Conservation (phyloP, 2,888 invertebrate genomes). For the Rotaria magnacalcarata region DNA sequence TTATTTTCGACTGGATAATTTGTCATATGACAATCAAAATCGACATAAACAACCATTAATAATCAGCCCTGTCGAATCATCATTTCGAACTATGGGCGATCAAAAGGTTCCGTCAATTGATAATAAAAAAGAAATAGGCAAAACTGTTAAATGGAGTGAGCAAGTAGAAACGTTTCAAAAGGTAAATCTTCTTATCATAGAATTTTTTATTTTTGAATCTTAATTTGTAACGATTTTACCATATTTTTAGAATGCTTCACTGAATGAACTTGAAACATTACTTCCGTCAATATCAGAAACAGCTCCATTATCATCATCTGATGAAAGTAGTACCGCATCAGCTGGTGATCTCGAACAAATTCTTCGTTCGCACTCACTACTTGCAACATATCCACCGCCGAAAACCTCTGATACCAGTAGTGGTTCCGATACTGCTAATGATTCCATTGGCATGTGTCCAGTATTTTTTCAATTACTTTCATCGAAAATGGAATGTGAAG, state of each 20-base stretch:
- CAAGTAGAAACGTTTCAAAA: neutral
- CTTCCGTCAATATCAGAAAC: neutral
- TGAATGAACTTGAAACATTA: neutral
- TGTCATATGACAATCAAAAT: neutral
- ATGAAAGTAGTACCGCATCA: neutral
- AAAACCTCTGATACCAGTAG: neutral
- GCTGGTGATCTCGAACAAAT: neutral
- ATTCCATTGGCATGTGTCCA: neutral
- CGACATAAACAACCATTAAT: neutral
- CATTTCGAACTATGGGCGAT: neutral
- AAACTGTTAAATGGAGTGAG: neutral
- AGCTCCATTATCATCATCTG: neutral
- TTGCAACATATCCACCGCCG: neutral
- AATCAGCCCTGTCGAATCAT: neutral
- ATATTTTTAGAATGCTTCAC: neutral
- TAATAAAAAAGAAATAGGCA: neutral
- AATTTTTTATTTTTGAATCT: too few species aligned
- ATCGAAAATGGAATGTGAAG: slow-evolving; percentile 3
- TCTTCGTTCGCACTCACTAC: neutral
- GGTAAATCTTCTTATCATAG: neutral
- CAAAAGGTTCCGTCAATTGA: neutral
- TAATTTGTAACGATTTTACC: too few species aligned
- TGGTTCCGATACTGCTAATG: neutral
- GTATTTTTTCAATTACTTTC: slow-evolving; percentile 31
- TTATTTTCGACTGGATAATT: neutral